Conservation (phyloP, 2,888 invertebrate species). For the Agrochola lota region DNA sequence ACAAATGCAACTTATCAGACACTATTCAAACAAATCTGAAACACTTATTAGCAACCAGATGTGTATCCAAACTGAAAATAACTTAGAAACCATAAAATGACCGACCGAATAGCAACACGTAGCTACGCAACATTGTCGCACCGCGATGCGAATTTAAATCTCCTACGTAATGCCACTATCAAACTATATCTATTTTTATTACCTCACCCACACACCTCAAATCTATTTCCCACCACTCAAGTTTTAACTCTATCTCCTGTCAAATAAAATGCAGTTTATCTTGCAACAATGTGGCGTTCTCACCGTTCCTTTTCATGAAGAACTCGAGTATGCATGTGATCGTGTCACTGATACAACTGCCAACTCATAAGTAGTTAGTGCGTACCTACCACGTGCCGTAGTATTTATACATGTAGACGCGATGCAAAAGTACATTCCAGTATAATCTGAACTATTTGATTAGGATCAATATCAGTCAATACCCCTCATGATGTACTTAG, state of each 20-base stretch:
- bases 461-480: constrained; percentile 46
- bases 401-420: constrained; percentile 70
- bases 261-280: constrained; percentile 58
- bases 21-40: constrained; percentile 13
- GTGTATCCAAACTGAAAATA: constrained; percentile 58
- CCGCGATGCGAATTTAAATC: constrained; percentile 81
- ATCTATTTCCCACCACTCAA: constrained; percentile 36
- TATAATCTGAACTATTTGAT: constrained; percentile 69
- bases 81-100: constrained; percentile 72
- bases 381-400: constrained; percentile 80
- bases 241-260: constrained; percentile 49
- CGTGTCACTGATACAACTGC: constrained; percentile 78
- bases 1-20: constrained; percentile 10
- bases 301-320: constrained; percentile 58
- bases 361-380: constrained; percentile 75
- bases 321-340: constrained; percentile 60
- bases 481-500: constrained; percentile 14
- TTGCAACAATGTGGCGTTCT: constrained; percentile 46
- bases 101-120: constrained; percentile 74
- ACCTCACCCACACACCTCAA: constrained; percentile 67
- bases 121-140: constrained; percentile 78
- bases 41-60: constrained; percentile 41
- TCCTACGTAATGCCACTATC: constrained; percentile 77
- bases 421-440: constrained; percentile 67
- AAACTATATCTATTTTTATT: constrained; percentile 78